These are phyloP conservation scores for Tinamus major DNA, from an alignment of 2,797 vertebrate species.

Conservation along the genomic window DNA sequence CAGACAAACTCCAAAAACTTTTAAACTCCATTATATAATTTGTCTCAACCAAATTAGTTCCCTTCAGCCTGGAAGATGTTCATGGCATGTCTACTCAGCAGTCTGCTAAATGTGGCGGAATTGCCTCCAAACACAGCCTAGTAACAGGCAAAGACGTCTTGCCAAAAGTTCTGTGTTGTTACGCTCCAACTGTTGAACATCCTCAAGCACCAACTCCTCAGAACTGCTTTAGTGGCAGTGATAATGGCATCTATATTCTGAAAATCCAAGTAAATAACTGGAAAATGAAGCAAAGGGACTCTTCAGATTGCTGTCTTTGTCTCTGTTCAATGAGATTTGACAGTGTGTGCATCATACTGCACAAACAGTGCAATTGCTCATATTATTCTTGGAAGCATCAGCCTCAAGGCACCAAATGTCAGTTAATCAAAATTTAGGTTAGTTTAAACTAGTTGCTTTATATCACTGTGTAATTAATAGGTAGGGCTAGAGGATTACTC, in stretches of 20 bases:
- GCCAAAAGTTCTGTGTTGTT: not conserved
- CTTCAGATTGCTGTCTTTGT: not conserved
- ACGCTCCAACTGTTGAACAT: rapidly evolving
- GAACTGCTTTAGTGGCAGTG: rapidly evolving
- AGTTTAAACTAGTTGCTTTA: not conserved
- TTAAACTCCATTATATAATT: not conserved
- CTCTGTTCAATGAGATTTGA: not conserved
- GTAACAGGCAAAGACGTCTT: not conserved
- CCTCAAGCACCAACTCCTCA: not conserved
- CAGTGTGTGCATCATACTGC: not conserved
- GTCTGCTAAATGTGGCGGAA: not conserved
- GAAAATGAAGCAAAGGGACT: not conserved
- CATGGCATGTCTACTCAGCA: not conserved
- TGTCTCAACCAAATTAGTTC: not conserved
- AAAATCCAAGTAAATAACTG: not conserved
- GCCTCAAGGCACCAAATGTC: not conserved
- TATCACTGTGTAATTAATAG: not conserved
- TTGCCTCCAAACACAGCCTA: not conserved
- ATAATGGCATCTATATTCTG: not conserved
- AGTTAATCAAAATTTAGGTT: not conserved
- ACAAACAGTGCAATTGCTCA: not conserved
- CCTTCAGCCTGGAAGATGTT: not conserved
- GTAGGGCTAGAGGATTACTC: not conserved
- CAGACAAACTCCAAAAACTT: not conserved
- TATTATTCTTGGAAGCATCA: not conserved